Conservation (phyloP, 2,888 invertebrate genomes). For the Trichopria drosophilae region DNA sequence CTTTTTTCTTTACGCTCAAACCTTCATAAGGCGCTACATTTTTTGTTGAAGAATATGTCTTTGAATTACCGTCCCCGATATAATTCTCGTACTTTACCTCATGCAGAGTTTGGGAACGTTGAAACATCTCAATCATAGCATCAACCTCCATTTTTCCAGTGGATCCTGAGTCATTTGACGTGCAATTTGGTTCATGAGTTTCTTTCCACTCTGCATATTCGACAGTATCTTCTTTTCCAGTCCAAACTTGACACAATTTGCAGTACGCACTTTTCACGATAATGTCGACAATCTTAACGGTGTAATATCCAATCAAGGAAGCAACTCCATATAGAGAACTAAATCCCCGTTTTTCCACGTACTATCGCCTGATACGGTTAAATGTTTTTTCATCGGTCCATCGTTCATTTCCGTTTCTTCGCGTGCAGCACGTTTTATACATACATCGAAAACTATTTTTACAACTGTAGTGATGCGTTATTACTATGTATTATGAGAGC, state of each 20-base stretch:
- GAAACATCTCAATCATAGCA: constrained; percentile 30
- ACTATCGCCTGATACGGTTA: constrained; percentile 20
- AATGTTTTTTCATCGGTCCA: no score
- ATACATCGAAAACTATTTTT: no score
- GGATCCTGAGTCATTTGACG: constrained; percentile 20
- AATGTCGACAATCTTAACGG: constrained; percentile 26
- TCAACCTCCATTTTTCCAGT: constrained; percentile 34
- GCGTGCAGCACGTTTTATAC: no score
- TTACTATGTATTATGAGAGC: no score
- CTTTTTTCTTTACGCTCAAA: constrained; percentile 28
- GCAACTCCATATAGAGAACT: constrained; percentile 28
- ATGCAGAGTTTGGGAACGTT: constrained; percentile 28
- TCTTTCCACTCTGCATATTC: constrained; percentile 27
- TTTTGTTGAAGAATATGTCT: constrained; percentile 12
- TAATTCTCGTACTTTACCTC: constrained; percentile 30
- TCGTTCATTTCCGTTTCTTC: no score
- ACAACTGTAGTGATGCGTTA: no score
- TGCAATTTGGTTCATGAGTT: constrained; percentile 28
- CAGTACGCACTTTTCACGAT: constrained; percentile 31
- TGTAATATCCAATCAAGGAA: constrained; percentile 27
- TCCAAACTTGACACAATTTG: constrained; percentile 27
- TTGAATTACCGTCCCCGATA: constrained; percentile 23
- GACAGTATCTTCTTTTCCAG: constrained; percentile 25
- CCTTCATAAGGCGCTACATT: constrained; percentile 32
- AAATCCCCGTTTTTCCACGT: constrained; percentile 27